phyloP scores from a whole-genome alignment of 2,888 invertebrate genomes.

The Drosophila nigricruria region DNA sequence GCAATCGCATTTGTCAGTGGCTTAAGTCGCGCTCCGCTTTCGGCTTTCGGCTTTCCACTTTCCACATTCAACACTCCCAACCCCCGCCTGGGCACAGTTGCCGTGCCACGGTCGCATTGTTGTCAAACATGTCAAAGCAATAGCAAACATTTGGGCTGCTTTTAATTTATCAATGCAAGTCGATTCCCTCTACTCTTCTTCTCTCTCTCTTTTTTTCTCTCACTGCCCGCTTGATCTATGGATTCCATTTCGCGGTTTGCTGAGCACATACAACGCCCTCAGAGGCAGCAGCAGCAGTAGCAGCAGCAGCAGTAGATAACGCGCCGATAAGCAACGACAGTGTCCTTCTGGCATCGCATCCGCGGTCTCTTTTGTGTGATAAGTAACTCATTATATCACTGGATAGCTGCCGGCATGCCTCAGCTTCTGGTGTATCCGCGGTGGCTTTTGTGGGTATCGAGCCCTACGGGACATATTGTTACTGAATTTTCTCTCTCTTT shows the following conservation, averaged over 20 bases:
- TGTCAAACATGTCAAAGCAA: constrained; percentile 83
- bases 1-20: constrained; percentile 81
- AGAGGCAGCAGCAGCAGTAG: constrained; percentile 11
- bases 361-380: constrained; percentile 39
- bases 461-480: constrained; percentile 30
- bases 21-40: constrained; percentile 63
- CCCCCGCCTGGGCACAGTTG: constrained; percentile 1
- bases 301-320: constrained; percentile 48
- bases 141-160: constrained; percentile 78
- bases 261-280: constrained; percentile 63
- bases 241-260: constrained; percentile 79
- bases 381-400: constrained; percentile 57
- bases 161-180: constrained; percentile 79
- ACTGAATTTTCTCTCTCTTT: not conserved
- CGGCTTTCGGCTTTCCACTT: constrained; percentile 1
- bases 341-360: constrained; percentile 47
- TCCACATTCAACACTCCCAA: not conserved
- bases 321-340: constrained; percentile 62
- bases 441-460: constrained; percentile 47
- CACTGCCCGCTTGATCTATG: constrained; percentile 65
- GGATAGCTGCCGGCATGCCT: not conserved
- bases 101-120: constrained; percentile 60
- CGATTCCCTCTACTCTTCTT: constrained; percentile 50
- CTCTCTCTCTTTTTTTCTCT: constrained; percentile 1
- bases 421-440: constrained; percentile 33